Evolutionary conservation across 2,113 vertebrate species (phyloP).

Genomic region (Ardeotis arabs): DNA sequence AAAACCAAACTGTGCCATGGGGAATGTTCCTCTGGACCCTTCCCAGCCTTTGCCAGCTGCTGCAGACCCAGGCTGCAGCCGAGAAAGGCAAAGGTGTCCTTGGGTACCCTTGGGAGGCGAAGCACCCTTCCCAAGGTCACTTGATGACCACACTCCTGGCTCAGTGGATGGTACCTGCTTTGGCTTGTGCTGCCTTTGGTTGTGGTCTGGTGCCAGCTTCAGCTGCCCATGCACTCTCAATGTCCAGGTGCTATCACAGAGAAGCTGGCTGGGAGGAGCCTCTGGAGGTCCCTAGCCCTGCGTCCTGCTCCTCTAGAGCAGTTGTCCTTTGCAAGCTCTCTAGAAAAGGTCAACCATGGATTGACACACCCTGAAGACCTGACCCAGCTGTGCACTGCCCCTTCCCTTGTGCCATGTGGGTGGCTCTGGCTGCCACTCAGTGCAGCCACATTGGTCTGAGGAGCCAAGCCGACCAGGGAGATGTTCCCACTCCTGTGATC

Average conservation of each 20-base stretch:
- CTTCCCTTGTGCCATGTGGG: neutral
- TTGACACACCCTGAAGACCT: neutral
- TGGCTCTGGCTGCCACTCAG: neutral
- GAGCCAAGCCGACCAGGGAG: neutral
- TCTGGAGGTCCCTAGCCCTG: neutral
- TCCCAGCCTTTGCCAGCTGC: neutral
- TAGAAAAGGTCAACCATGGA: neutral
- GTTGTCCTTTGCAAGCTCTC: neutral
- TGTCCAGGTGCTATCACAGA: neutral
- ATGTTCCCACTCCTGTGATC: neutral
- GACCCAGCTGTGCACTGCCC: rapidly evolving
- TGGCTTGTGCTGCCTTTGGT: neutral
- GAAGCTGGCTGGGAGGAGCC: neutral
- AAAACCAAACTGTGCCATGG: neutral
- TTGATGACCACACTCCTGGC: neutral
- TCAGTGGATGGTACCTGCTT: neutral
- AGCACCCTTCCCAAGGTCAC: neutral
- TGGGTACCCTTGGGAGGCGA: neutral
- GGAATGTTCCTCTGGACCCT: neutral
- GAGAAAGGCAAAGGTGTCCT: neutral
- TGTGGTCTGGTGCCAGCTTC: neutral
- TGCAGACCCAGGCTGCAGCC: neutral
- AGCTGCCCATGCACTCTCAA: neutral
- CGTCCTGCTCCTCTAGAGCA: neutral
- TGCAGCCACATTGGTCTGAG: rapidly evolving